Evolutionary conservation across 2,888 invertebrate genomes (phyloP).

Genomic region (Stegophylla sp.): DNA sequence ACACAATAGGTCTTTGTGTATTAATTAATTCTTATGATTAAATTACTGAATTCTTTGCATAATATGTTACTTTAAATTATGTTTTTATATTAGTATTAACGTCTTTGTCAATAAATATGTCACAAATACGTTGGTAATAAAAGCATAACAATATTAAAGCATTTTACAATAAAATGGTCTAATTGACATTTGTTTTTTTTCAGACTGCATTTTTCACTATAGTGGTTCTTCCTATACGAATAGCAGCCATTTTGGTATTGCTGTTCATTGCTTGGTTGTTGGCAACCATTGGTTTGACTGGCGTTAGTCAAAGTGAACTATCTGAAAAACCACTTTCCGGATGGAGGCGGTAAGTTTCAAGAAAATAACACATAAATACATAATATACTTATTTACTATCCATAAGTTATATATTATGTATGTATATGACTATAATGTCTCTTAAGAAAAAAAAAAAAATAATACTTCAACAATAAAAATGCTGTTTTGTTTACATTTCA

Average conservation of each 20-base stretch:
- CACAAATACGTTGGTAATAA: neutral
- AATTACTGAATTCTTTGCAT: too few species aligned
- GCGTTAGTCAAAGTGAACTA: constrained; percentile 80
- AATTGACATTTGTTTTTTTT: constrained; percentile 64
- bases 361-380: neutral
- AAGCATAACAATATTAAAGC: neutral
- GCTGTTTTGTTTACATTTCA: neutral
- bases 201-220: constrained; percentile 88
- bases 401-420: too few species aligned
- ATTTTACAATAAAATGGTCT: neutral
- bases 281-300: constrained; percentile 82
- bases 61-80: neutral
- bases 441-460: neutral
- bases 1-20: too few species aligned
- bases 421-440: too few species aligned
- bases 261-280: constrained; percentile 84
- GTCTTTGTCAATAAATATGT: neutral
- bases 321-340: constrained; percentile 80
- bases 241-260: constrained; percentile 77
- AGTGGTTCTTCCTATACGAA: constrained; percentile 81
- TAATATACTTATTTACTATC: neutral
- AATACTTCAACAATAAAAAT: too few species aligned
- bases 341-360: constrained; percentile 81
- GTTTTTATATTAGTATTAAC: neutral
- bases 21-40: too few species aligned